Evolutionary conservation across 2,888 invertebrate genomes (phyloP).

Genomic region (Tiphia femorata): DNA sequence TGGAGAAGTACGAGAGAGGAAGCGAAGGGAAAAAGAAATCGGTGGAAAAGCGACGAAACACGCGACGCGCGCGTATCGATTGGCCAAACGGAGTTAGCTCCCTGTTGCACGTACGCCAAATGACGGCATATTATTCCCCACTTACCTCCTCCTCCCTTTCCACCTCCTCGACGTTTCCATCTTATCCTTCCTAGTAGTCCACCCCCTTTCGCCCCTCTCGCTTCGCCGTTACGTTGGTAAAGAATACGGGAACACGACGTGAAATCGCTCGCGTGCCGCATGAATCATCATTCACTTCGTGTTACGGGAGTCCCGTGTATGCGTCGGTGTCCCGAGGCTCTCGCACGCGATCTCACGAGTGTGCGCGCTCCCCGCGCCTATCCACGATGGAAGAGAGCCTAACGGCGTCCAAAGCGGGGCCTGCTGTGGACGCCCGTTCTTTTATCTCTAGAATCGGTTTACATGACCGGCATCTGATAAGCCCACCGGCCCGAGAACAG

Average conservation of each 20-base stretch:
- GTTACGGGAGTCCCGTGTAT: conserved; percentile 51
- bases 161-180: background rate
- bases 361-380: background rate
- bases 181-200: background rate
- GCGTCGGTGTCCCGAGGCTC: conserved; percentile 39
- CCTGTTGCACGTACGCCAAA: conserved; percentile 60
- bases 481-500: conserved; percentile 29
- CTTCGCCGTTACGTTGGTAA: conserved; percentile 44
- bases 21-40: background rate
- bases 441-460: conserved; percentile 57
- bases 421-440: conserved; percentile 46
- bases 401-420: too few species aligned
- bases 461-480: conserved; percentile 59
- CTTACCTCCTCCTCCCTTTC: conserved; percentile 44
- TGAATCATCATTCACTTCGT: conserved; percentile 65
- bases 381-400: too few species aligned
- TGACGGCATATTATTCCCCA: conserved; percentile 61
- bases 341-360: conserved; percentile 29
- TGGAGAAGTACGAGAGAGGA: too few species aligned
- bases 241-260: conserved; percentile 55
- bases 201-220: too few species aligned
- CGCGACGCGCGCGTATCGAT: conserved; percentile 45
- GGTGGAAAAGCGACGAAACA: conserved; percentile 18
- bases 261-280: conserved; percentile 64
- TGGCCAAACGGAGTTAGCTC: conserved; percentile 37